These are phyloP conservation scores for Trissolcus brochymenae DNA, from an alignment of 2,888 invertebrate genomes.

Conservation along the genomic window DNA sequence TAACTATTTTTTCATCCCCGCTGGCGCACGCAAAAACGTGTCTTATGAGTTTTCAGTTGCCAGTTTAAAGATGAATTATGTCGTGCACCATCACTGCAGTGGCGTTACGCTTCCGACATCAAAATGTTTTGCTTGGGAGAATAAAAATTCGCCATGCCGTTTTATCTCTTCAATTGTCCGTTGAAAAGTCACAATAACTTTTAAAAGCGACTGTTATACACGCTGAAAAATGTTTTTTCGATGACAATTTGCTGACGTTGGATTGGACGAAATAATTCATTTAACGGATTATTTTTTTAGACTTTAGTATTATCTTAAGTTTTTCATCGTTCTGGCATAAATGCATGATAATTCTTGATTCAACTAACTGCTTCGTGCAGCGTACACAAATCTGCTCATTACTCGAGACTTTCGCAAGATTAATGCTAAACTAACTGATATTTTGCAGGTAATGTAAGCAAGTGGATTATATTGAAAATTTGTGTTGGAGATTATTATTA, in stretches of 20 bases:
- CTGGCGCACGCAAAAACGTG: slow-evolving; percentile 18
- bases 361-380: slow-evolving; percentile 7
- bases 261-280: neutral
- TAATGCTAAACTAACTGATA: slow-evolving; percentile 18
- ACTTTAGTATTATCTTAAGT: no score
- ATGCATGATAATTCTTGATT: slow-evolving; percentile 2
- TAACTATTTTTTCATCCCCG: slow-evolving; percentile 55
- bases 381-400: slow-evolving; percentile 15
- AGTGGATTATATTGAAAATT: neutral
- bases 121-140: slow-evolving; percentile 6
- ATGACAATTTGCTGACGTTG: neutral
- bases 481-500: no score
- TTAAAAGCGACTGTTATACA: neutral
- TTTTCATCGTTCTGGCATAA: no score
- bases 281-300: neutral
- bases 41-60: slow-evolving; percentile 22
- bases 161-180: slow-evolving; percentile 3
- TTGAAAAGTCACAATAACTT: neutral
- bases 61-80: slow-evolving; percentile 17
- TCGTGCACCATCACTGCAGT: slow-evolving; percentile 2
- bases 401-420: slow-evolving; percentile 8
- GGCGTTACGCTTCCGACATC: slow-evolving; percentile 2
- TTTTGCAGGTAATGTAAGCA: neutral
- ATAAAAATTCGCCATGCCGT: neutral
- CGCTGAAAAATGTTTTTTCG: neutral